Evolutionary conservation across 2,888 invertebrate species (phyloP), one percentile per base, ranked within the genome.

Genomic region (Cephalotes varians): DNA sequence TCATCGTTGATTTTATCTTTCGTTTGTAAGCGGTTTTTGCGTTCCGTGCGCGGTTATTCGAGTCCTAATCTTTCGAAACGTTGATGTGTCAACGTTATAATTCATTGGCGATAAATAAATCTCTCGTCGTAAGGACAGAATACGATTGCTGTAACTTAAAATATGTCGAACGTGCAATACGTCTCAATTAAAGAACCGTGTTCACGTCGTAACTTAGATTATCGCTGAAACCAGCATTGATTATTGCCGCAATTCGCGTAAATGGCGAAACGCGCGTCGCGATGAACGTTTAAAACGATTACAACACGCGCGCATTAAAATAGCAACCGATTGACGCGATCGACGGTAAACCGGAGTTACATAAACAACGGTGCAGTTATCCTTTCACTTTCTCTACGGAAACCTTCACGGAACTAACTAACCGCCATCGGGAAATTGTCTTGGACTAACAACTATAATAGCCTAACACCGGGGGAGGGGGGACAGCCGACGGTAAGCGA

Each of bases 401-500:
- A 64, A 71, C 18, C 44, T 60, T 69, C 69, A 64, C 47, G 60
- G 80, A 60, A 74, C 67, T 76, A 69, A 85, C 67, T 74, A 60
- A 51, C 47, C 54, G 34, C 44, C 58, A 28, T 51, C 73, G 28
- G 28, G 18, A 65, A 82, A 85, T 60, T 80, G 51, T 60, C 54
- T 65, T 64, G 81, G 85, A 87, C 82, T 87, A 83, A 82, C 69
- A 79, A 58, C 73, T 31, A 31, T 80, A 37, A 58, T 62, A 77
- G 18, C 15, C n/a, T 76, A 34, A 21, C 62, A 25, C 15, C 56
- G 44, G 37, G 54, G 28, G 25, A 69, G 25, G 51, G 31, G 71
- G 58, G 77, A 81, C 82, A 58, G 25, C 40, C 21, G 74, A 86
- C 86, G 91, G 91, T 92, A 91, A 91, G 91, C 89, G 86, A 86